Conservation (phyloP, 2,888 invertebrate genomes). For the Scaptomyza polygonia region DNA sequence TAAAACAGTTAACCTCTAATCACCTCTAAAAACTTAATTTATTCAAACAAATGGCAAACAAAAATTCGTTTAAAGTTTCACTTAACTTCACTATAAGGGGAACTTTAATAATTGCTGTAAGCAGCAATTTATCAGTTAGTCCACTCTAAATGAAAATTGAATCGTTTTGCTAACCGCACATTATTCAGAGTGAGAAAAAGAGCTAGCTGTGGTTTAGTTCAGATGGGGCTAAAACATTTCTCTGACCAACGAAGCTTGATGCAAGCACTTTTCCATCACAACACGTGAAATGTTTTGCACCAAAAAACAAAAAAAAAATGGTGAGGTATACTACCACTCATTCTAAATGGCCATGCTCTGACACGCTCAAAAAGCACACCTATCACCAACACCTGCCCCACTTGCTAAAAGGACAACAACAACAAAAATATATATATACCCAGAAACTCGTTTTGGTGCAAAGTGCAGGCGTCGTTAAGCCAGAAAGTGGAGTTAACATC, state of each 20-base stretch:
- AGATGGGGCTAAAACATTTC: constrained; percentile 1
- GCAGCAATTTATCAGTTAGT: constrained; percentile 15
- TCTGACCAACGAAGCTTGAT: constrained; percentile 11
- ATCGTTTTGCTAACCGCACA: constrained; percentile 27
- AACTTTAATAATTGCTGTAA: not conserved
- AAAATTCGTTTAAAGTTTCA: no score
- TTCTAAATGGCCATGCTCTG: constrained; percentile 1
- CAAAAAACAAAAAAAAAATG: constrained; percentile 35
- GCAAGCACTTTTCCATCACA: constrained; percentile 24
- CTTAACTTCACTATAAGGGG: not conserved
- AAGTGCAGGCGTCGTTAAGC: constrained; percentile 33
- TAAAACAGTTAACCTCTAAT: not conserved
- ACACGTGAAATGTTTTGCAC: not conserved
- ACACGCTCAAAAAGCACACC: constrained; percentile 16
- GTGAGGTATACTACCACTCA: not conserved
- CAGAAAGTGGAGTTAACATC: constrained; percentile 16
- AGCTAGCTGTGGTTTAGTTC: constrained; percentile 6
- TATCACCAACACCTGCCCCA: constrained; percentile 36
- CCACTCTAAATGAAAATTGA: constrained; percentile 28
- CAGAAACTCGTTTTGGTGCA: constrained; percentile 15
- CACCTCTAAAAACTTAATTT: not conserved
- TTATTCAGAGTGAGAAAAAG: constrained; percentile 21
- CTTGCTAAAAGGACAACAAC: constrained; percentile 22
- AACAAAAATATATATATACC: not conserved
- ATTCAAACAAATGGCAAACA: no score